phyloP scores from a whole-genome alignment of 2,797 vertebrate species.

The Peromyscus eremicus region DNA sequence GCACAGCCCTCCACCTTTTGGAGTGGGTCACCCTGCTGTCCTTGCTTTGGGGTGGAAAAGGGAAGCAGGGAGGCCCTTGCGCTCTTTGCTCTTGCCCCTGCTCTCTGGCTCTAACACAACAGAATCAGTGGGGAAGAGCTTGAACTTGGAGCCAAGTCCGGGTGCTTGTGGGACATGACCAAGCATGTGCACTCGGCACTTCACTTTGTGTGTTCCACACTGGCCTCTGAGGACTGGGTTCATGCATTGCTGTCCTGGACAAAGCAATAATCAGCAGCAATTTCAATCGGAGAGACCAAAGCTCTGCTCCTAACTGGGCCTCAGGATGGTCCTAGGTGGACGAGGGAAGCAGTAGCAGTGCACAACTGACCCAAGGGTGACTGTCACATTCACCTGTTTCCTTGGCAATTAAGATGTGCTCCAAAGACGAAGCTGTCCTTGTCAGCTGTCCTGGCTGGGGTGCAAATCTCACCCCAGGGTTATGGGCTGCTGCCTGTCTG shows the following conservation, averaged over 20 bases:
- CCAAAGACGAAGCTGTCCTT: slow-evolving; percentile 43
- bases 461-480: slow-evolving; percentile 75
- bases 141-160: neutral
- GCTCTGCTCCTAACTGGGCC: slow-evolving; percentile 59
- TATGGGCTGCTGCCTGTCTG: slow-evolving; percentile 50
- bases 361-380: slow-evolving; percentile 59
- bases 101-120: neutral
- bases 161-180: neutral
- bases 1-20: neutral
- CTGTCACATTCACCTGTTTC: slow-evolving; percentile 41
- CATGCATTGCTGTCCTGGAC: slow-evolving; percentile 18
- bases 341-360: slow-evolving; percentile 62
- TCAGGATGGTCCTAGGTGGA: slow-evolving; percentile 53
- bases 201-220: neutral
- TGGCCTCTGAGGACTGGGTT: slow-evolving; percentile 4
- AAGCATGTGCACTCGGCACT: neutral
- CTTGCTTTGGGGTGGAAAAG: neutral
- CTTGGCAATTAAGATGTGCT: slow-evolving; percentile 72
- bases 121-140: neutral
- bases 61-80: neutral
- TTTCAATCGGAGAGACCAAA: slow-evolving; percentile 72
- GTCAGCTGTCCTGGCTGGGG: slow-evolving; percentile 67
- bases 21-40: neutral
- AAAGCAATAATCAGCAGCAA: slow-evolving; percentile 66
- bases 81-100: neutral